phyloP scores from a whole-genome alignment of 2,888 invertebrate genomes.

The Athalia cordata region DNA sequence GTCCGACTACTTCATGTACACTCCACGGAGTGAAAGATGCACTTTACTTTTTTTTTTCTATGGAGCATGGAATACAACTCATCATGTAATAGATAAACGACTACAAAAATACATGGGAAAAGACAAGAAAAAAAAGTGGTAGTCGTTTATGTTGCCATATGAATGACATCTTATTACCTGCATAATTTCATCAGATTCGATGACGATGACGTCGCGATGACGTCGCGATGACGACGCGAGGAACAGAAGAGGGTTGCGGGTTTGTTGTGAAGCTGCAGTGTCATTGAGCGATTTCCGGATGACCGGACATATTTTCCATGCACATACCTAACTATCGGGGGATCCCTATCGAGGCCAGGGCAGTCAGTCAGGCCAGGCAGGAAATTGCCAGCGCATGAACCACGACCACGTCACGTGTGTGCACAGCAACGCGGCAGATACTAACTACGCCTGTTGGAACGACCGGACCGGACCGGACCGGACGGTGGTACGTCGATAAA shows the following conservation, averaged over 20 bases:
- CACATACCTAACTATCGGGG: background rate
- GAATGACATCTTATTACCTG: too few species aligned
- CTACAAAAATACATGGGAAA: too few species aligned
- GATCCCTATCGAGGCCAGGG: conserved; percentile 11
- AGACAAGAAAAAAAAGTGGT: too few species aligned
- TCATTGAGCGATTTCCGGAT: background rate
- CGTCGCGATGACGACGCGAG: too few species aligned
- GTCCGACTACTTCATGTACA: too few species aligned
- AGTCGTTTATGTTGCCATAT: too few species aligned
- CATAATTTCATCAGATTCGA: too few species aligned
- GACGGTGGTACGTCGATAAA: conserved; percentile 20
- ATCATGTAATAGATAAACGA: too few species aligned
- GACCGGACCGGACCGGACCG: background rate
- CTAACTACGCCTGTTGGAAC: background rate
- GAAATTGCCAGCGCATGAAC: conserved; percentile 39
- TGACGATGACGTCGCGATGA: too few species aligned
- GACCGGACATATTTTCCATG: conserved; percentile 3
- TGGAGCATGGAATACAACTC: too few species aligned
- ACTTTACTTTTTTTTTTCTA: too few species aligned
- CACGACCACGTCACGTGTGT: conserved; percentile 30
- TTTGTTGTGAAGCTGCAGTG: background rate
- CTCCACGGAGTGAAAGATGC: too few species aligned
- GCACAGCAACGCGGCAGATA: conserved; percentile 3
- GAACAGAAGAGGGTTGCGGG: background rate
- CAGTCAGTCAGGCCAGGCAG: conserved; percentile 7